Base-by-base conservation (phyloP, 2,797 vertebrate species). In the Dipus sagitta region DNA sequence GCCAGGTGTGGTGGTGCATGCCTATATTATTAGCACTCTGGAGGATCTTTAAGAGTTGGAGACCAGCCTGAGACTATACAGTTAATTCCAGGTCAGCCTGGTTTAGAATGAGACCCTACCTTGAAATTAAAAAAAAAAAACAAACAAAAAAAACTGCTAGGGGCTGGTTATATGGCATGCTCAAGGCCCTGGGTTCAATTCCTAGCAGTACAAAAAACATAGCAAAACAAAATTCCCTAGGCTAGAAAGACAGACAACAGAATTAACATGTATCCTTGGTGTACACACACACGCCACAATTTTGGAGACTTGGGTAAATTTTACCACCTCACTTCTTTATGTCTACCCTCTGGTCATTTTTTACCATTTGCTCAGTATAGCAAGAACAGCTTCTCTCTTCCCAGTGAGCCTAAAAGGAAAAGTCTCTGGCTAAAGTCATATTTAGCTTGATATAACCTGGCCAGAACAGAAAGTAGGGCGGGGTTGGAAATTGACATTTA, bases 341-440 rank as follows among this genome's bases (percentile, higher is more conserved):
- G 42, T 64, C 74, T 75, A 20, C 70, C 6, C 54, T 62, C 68
- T 47, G 77, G 52, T 65, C 47, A 80, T 38, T 78, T 47, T 74
- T 76, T 76, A 79, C 9, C 38, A 42, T 58, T 30, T 83, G 23
- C 11, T 76, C 47, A 74, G 47, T 74, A 0, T 0, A 87, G 60
- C 32, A 71, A 92, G 4, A 68, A 71, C 2, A 71, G 38, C 67
- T 34, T 86, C 52, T 67, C 18, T 86, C 80, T 34, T 77, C 47
- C 20, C 20, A 91, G 15, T 62, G 26, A 88, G 32, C 34, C 72
- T 70, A 26, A 94, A 86, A 38, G 38, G 72, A 87, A 91, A 92
- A 72, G n/a, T 38, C 8, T 86, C 70, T 70, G 26, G 38, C 77
- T 80, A 18, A 20, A 70, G 38, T 87, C 52, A 77, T 11, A 32